Percentiles rank a stretch among this genome's conserved stretches.
Conservation (phyloP, 2,888 invertebrate genomes). For the Corbicula japonica region DNA sequence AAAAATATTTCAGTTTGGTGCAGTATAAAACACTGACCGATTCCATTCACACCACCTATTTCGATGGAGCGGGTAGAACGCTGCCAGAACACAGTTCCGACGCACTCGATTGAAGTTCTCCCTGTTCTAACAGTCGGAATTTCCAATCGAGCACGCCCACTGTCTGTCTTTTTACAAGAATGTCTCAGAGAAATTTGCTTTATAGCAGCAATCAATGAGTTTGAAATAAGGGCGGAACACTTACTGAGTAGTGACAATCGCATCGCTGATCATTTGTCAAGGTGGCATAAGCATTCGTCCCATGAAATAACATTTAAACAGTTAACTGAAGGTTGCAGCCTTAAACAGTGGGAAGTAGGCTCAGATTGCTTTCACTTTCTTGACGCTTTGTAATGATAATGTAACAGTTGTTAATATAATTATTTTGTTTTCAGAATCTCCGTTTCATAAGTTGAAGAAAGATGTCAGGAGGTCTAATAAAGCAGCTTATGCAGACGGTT, state of each 20-base stretch:
- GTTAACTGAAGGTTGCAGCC: neutral
- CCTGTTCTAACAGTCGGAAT: too few species aligned
- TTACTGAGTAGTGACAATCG: constrained; percentile 25
- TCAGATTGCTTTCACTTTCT: neutral
- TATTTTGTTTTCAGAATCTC: constrained; percentile 14
- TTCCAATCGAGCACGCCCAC: too few species aligned
- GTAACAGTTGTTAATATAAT: neutral
- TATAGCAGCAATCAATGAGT: constrained; percentile 22
- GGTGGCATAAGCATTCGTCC: constrained; percentile 36
- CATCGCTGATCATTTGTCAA: constrained; percentile 36
- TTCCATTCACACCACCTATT: too few species aligned
- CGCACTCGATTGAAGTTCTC: too few species aligned
- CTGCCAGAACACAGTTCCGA: too few species aligned
- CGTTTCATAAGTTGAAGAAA: neutral
- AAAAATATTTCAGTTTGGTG: too few species aligned
- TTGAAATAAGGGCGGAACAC: constrained; percentile 34
- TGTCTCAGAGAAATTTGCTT: constrained; percentile 48
- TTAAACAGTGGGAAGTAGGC: neutral
- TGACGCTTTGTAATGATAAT: neutral
- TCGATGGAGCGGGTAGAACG: too few species aligned
- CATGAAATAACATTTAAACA: constrained; percentile 15
- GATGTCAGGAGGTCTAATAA: neutral
- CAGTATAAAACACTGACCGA: too few species aligned
- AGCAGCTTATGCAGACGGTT: constrained; percentile 28
- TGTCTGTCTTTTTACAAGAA: constrained; percentile 25